Conservation (phyloP, 1,140 invertebrate species). For the Anastrepha ludens region DNA sequence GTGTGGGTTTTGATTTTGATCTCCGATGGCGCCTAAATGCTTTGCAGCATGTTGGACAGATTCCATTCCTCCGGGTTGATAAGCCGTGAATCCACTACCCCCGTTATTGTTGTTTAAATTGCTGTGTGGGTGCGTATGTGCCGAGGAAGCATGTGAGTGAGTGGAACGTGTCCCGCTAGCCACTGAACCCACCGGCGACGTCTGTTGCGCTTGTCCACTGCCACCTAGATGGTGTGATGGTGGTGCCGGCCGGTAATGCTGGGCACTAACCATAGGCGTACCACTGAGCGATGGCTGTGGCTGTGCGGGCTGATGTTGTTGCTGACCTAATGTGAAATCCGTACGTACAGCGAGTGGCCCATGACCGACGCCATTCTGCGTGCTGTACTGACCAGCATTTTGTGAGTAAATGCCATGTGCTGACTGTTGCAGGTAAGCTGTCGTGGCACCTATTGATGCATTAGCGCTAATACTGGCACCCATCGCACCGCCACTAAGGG, state of each 20-base stretch:
- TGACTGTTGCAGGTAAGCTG: background rate
- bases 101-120: conserved; percentile 59
- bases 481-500: background rate
- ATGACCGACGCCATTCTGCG: conserved; percentile 35
- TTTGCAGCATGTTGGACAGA: conserved; percentile 59
- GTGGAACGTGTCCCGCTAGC: conserved; percentile 69
- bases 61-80: conserved; percentile 53
- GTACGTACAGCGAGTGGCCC: conserved; percentile 68
- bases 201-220: conserved; percentile 66
- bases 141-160: conserved; percentile 63
- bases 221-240: conserved; percentile 6
- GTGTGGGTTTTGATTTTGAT: conserved; percentile 71
- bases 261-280: background rate
- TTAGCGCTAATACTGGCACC: background rate
- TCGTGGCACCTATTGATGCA: background rate
- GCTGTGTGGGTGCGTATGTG: conserved; percentile 55
- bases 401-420: conserved; percentile 35
- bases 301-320: conserved; percentile 35
- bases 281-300: background rate
- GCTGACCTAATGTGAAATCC: conserved; percentile 58
- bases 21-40: conserved; percentile 54
- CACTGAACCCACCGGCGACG: conserved; percentile 71
- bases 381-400: background rate
- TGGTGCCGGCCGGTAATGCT: conserved; percentile 44
- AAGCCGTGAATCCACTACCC: conserved; percentile 57